Evolutionary conservation across 2,888 invertebrate genomes (phyloP), one percentile per base, ranked within the genome.

Genomic region (Lampropteryx suffumata): DNA sequence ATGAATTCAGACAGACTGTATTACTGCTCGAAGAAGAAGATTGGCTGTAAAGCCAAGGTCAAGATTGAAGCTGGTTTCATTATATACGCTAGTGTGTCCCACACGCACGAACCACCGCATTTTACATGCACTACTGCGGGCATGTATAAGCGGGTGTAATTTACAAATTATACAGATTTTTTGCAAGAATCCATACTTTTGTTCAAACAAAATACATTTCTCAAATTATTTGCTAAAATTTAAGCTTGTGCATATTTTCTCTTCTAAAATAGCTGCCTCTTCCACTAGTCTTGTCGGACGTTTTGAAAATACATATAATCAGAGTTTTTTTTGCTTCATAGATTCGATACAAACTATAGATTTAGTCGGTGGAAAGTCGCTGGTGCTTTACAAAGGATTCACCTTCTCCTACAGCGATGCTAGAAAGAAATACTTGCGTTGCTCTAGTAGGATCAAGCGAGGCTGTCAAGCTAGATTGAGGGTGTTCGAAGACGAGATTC

Each of bases 11-110:
- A 53, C 7, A 66, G 39, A 5, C 34, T 66, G 21, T 79, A 71
- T 73, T 78, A 77, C 46, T 79, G 79, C 28, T 78, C 79, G 0
- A 69, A 61, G 39, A 75, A 69, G 59, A 64, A 59, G 29, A 51
- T 21, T 0, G 72, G 71, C 2, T 79, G 78, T 50, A 73, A 67
- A 35, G 55, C 55, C 2, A 55, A 30, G 17, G 24, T 59, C 2
- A 41, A 26, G 43, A 45, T 52, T 27, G 35, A 44, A n/a, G 2
- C 14, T 1, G 44, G 44, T 0, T 28, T 5, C 11, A 48, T 52
- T 5, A 30, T 52, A 26, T 29, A 6, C 28, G 43, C 44, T 12
- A 3, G 44, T 17, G 39, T 21, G 0, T 2, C 9, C 3, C 53
- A 53, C 28, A 48, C 36, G 6, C 53, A 53, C 9, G 14, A 27